Conservation (phyloP, 2,888 invertebrate genomes). For the Isoperla grammatica region DNA sequence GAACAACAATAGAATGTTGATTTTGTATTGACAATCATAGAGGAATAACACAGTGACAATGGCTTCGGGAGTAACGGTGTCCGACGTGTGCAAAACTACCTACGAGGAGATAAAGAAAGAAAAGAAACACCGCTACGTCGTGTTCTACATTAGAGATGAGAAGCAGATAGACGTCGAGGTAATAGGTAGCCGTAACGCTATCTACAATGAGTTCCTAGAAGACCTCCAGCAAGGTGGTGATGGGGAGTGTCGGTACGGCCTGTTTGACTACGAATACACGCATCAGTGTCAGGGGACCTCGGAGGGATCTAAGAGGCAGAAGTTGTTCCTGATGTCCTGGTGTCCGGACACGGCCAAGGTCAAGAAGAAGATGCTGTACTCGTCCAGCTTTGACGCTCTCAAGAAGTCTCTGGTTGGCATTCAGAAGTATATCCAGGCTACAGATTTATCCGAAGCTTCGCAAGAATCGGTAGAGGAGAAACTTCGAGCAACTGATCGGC, state of each 20-base stretch:
- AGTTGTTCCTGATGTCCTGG: slow-evolving; percentile 97
- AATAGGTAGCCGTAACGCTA: slow-evolving; percentile 77
- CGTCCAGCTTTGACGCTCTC: slow-evolving; percentile 95
- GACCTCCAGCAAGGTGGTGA: slow-evolving; percentile 87
- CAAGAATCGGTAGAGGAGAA: slow-evolving; percentile 92
- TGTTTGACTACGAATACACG: slow-evolving; percentile 97
- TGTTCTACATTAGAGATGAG: slow-evolving; percentile 93
- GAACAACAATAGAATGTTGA: no score
- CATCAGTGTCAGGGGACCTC: slow-evolving; percentile 96
- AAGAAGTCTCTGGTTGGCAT: slow-evolving; percentile 96
- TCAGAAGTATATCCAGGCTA: slow-evolving; percentile 92
- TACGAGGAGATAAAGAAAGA: slow-evolving; percentile 98
- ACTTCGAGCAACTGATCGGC: slow-evolving; percentile 90
- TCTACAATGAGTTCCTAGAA: slow-evolving; percentile 90
- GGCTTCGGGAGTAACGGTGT: slow-evolving; percentile 97
- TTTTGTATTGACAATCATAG: no score
- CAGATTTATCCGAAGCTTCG: slow-evolving; percentile 89
- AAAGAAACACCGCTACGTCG: slow-evolving; percentile 95
- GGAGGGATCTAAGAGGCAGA: slow-evolving; percentile 95
- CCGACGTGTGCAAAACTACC: slow-evolving; percentile 89
- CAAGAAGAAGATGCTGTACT: slow-evolving; percentile 73
- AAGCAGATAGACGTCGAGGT: slow-evolving; percentile 94
- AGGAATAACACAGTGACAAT: no score
- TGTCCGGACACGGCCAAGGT: slow-evolving; percentile 97
- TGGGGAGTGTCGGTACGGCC: slow-evolving; percentile 96